Percentiles rank a stretch among this genome's conserved stretches.
Conservation (phyloP, 2,113 vertebrate species). For the zebrafish (Danio rerio) region GRCz12tu NC_133178.1:66424501-66425000, state of each 20-base stretch:
- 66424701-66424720: background rate
- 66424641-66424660: background rate
- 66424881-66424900: background rate
- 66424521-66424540: too few species aligned
- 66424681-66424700: background rate
- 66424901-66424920: too few species aligned
- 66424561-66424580: too few species aligned
- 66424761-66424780: background rate
- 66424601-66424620: background rate
- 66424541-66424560: too few species aligned
- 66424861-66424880: background rate
- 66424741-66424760: background rate
- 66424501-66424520: too few species aligned
- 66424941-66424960: background rate
- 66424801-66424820: background rate
- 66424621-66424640: background rate
- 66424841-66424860: background rate
- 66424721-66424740: background rate
- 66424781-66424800: background rate
- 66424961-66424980: background rate
- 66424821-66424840: background rate
- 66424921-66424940: too few species aligned
- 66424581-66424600: too few species aligned
- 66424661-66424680: background rate
- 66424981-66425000: too few species aligned